Evolutionary conservation across 2,797 vertebrate species (phyloP), one percentile per base, ranked within the genome.

Genomic region (Distichodus sexfasciatus): DNA sequence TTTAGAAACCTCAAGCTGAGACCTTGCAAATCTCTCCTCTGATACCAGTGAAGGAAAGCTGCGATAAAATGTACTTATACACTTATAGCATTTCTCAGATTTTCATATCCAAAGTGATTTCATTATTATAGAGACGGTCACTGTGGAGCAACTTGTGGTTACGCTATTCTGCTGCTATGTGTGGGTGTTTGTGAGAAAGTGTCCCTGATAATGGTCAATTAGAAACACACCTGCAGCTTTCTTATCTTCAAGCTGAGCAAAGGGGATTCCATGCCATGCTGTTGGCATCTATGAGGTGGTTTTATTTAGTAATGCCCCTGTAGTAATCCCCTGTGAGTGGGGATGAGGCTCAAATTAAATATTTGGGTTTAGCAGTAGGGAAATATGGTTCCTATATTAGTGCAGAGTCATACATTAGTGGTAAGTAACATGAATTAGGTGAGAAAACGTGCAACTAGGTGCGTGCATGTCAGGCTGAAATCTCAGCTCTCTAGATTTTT

Each of bases 231-330:
- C 55, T 7, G 35, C 1, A 14, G 35, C 36, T 58, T 15, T 15
- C 41, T 19, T 59, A 15, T 2, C 23, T 12, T 35, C 28, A 36
- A 41, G 28, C 10, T 4, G 55, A 58, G 21, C 6, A 7, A 40
- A 26, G 21, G 36, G 1, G 6, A 26, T 26, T 21, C 36, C 28
- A 23, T 41, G 55, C 17, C 38, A 53, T 24, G 48, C 26, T 53
- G 26, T 53, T 3, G 24, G 28, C 31, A 29, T 51, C 1, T 53
- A 24, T 53, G 26, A 7, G 35, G 33, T 55, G 53, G 17, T 36
- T 35, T 55, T 36, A 36, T 57, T 41, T 58, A 58, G 55, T 58
- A 28, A 58, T 58, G 28, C 26, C 29, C 14, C 48, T 51, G 24
- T 51, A 28, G 14, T n/a, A n/a, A n/a, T n/a, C n/a, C n/a, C 21